Base-by-base conservation (phyloP, 1,140 invertebrate species). In the Pseudomyrmex flavicornis region DNA sequence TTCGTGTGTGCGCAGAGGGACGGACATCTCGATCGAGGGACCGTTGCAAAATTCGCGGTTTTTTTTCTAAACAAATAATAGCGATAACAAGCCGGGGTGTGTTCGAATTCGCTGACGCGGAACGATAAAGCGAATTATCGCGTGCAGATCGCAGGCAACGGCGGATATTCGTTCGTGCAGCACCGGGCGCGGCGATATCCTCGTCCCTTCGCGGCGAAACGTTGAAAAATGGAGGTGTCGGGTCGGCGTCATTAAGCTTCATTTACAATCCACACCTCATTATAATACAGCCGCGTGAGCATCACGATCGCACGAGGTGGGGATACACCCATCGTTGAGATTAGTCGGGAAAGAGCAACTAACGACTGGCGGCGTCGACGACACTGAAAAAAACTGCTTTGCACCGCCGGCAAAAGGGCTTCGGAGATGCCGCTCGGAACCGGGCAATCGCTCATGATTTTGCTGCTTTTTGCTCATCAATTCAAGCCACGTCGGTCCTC, bases 191-290 rank as follows among this genome's bases (percentile, higher is more conserved):
- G 46, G 79, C 69, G 86, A 85, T 87, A 88, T 56, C 52, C 61
- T 66, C 65, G 62, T 70, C 22, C 69, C 85, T 87, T 82, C 80
- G 68, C 62, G 50, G 73, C 70, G 85, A 86, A 88, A 86, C 86
- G 52, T 65, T 89, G 90, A 92, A 90, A 91, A 91, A 91, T 91
- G 89, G 69, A 65, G 66, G 52, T 52, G 85, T 83, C 82, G 68
- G 62, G 82, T 80, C 82, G 85, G 86, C 90, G 87, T 93, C 92
- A 93, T 94, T 93, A 93, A 88, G 91, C 90, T 91, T 93, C 93
- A 93, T 94, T 93, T 93, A 92, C 92, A 93, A 92, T 94, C 92
- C 91, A 91, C 92, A 93, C 92, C 92, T 93, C 91, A 91, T 93
- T 91, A 92, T 90, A 91, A 92, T 91, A 92, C 89, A 85, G 89